Evolutionary conservation across 2,113 vertebrate genomes (phyloP).

Genomic region (mouse (Mus musculus)): DNA sequence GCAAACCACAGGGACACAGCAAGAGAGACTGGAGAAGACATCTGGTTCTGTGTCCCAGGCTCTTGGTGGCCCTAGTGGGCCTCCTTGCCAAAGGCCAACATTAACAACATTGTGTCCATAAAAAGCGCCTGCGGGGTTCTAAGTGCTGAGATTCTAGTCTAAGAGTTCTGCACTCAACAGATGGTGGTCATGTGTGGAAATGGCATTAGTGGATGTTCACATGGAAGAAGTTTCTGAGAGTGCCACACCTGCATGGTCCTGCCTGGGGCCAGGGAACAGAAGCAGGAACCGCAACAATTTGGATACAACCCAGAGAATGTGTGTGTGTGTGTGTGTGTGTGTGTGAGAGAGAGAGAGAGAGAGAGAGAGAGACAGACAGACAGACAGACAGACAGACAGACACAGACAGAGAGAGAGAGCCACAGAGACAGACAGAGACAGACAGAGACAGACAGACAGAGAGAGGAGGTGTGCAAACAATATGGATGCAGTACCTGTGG

Average conservation of each 20-base stretch:
- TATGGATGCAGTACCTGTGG: too few species aligned
- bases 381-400: too few species aligned
- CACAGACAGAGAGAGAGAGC: too few species aligned
- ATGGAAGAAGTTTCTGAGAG: neutral
- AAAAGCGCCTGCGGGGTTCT: neutral
- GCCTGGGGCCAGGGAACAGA: neutral
- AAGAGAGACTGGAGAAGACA: neutral
- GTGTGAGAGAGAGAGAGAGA: too few species aligned
- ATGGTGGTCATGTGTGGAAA: neutral
- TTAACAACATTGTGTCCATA: neutral
- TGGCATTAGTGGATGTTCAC: neutral
- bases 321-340: too few species aligned
- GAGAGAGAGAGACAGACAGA: too few species aligned
- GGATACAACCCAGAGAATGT: neutral
- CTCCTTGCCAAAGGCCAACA: neutral
- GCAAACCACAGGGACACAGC: neutral
- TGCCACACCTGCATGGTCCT: rapidly evolving
- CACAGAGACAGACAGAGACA: too few species aligned
- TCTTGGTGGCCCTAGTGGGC: neutral
- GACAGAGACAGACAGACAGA: too few species aligned
- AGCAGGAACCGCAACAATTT: neutral
- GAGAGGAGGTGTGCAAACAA: too few species aligned
- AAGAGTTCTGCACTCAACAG: neutral
- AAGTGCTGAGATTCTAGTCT: neutral
- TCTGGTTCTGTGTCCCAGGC: neutral